Base-by-base conservation (phyloP, 2,113 vertebrate genomes). In the Motacilla tschutschensis region DNA sequence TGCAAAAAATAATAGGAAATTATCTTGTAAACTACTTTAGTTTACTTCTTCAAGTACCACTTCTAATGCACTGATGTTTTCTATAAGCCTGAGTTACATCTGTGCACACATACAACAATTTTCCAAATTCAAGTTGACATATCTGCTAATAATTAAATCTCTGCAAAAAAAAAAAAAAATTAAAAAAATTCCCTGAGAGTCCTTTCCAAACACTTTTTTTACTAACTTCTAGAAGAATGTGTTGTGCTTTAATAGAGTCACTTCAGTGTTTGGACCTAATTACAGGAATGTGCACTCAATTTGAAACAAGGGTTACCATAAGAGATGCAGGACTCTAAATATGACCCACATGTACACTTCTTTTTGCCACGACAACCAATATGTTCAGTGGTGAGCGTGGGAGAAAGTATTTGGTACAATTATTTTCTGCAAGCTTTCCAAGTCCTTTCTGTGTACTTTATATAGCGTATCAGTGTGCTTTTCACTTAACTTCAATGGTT, bases 401-500 rank as follows among this genome's bases (percentile, higher is more conserved):
- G 80, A 91, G 74, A 87, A 89, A 93, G 69, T 59, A 92, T 63
- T 58, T 83, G 88, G 67, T 70, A 77, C 47, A 47, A 28, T 70
- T 71, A 54, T 88, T 84, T 65, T 83, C 62, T 74, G 67, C 40
- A 41, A 74, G 55, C 35, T 88, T 90, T 87, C 94, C 90, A 91
- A 43, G 53, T 17, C 44, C 72, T 82, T 82, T 77, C 64, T 85
- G 75, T 86, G 76, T 79, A 91, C 81, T 87, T 88, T 90, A 87
- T 57, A 80, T 5, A 59, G 55, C 3, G 0, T 79, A 89, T 90
- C 82, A 89, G 84, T 71, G 62, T 74, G 64, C 58, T 87, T 91
- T 94, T 83, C 81, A 85, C 88, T 93, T 83, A 40, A 94, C 74
- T 87, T 87, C 73, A 90, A 50, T 66, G 33, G 60, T 76, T 86